phyloP scores from a whole-genome alignment of 1,140 invertebrate genomes.

The Chrysopa pallens region DNA sequence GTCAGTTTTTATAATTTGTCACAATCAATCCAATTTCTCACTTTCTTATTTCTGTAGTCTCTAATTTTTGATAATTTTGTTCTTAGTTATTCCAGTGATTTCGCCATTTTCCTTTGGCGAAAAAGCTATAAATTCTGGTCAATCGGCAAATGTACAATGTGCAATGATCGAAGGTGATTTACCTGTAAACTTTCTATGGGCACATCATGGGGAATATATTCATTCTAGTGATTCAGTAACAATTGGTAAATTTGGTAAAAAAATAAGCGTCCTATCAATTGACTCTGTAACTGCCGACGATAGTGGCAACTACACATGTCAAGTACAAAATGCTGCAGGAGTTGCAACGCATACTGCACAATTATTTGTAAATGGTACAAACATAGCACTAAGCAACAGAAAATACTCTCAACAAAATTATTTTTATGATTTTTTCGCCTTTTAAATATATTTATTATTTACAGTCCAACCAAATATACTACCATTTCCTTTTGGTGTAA shows the following conservation, averaged over 20 bases:
- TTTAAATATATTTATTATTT: not conserved
- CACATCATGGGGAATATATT: constrained; percentile 22
- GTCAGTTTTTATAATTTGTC: not conserved
- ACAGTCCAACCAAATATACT: constrained; percentile 45
- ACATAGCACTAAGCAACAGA: not conserved
- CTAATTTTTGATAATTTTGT: constrained; percentile 1
- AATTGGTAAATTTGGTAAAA: constrained; percentile 37
- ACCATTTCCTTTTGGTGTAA: constrained; percentile 38
- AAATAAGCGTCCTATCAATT: constrained; percentile 56
- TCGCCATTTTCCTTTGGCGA: constrained; percentile 27
- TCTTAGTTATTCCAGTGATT: constrained; percentile 30
- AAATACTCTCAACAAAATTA: not conserved
- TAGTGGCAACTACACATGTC: constrained; percentile 64
- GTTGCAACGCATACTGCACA: constrained; percentile 40
- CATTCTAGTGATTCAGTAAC: constrained; percentile 6
- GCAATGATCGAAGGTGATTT: constrained; percentile 17
- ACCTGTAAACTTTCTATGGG: constrained; percentile 23
- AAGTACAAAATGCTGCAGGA: constrained; percentile 49
- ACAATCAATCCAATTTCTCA: not conserved
- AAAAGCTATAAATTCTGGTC: constrained; percentile 31
- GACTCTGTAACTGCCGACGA: constrained; percentile 53
- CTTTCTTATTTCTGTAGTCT: not conserved
- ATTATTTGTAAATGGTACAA: constrained; percentile 49
- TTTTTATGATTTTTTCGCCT: not conserved
- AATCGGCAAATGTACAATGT: constrained; percentile 31